Evolutionary conservation across 2,797 vertebrate genomes (phyloP), one percentile per base, ranked within the genome.

Genomic region (Scarus forsteni): DNA sequence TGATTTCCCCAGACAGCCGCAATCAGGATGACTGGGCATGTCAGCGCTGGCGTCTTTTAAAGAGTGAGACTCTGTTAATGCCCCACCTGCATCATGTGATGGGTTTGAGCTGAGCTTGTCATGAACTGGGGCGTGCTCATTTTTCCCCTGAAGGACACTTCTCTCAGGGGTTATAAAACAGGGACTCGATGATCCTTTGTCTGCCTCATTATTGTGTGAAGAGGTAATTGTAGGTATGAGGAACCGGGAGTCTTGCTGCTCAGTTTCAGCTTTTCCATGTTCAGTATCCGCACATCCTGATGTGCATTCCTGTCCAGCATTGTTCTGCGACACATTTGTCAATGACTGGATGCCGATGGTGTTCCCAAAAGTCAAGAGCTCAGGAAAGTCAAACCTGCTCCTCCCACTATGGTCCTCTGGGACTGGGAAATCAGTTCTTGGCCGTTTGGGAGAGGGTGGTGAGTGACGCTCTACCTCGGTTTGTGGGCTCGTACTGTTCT

Each of bases 361-460:
- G 72, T 83, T 70, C n/a, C 6, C 14, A 75, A 40, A 77, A 27
- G 64, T 81, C 40, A 65, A 51, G 72, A 63, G 68, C 70, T 74
- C 54, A 18, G 66, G 42, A 60, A 83, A 73, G 36, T 79, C 39
- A 15, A 79, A 81, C 46, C 3, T 52, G 60, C 13, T 70, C 66
- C 68, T 53, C 8, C 19, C 56, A 13, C 40, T 18, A 39, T 49
- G n/a, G 14, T 62, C 61, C 18, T 77, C 39, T 46, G 56, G 56
- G 62, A 27, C 11, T 57, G 48, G 39, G 35, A 19, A 70, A 35
- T 89, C 80, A 36, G 45, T 80, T 65, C 81, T 86, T 18, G 49
- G 76, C 12, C 80, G 80, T 84, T 93, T 92, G 9, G 73, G 65
- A 34, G 79, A 73, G n/a, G 59, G 48, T 8, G 63, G 73, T 48